phyloP scores from a whole-genome alignment of 2,113 vertebrate species.

The Corythornis vintsioides region DNA sequence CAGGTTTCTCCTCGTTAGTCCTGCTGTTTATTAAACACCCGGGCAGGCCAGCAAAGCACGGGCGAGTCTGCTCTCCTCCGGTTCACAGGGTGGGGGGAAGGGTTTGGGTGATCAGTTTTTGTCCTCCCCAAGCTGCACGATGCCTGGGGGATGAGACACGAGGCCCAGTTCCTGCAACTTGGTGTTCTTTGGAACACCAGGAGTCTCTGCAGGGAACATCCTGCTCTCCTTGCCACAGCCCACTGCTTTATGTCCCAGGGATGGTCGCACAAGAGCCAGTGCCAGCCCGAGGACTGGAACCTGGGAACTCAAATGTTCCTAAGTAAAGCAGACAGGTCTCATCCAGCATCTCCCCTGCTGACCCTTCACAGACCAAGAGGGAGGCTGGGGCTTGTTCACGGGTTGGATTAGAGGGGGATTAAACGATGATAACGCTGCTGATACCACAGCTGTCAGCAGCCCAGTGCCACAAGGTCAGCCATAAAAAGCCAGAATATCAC shows the following conservation, averaged over 20 bases:
- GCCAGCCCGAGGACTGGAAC: rapidly evolving
- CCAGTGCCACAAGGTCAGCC: background rate
- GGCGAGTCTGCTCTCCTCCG: rapidly evolving
- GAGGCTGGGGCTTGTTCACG: background rate
- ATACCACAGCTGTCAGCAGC: background rate
- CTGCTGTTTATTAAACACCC: background rate
- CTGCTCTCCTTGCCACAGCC: rapidly evolving
- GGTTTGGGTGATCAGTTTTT: background rate
- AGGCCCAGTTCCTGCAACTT: background rate
- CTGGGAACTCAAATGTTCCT: rapidly evolving
- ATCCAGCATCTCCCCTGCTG: background rate
- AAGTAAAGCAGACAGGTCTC: rapidly evolving
- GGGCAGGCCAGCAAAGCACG: background rate
- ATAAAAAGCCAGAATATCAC: background rate
- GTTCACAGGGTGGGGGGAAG: rapidly evolving
- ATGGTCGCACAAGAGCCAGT: rapidly evolving
- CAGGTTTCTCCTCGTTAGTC: background rate
- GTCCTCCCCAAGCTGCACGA: rapidly evolving
- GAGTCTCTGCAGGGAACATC: background rate
- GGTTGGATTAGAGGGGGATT: background rate
- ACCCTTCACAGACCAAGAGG: background rate
- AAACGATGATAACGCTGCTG: background rate
- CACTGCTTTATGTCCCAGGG: background rate
- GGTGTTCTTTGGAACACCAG: background rate
- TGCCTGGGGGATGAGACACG: background rate